Evolutionary conservation across 2,797 vertebrate species (phyloP), one percentile per base, ranked within the genome.

Genomic region (Petrocephalus sullivani): DNA sequence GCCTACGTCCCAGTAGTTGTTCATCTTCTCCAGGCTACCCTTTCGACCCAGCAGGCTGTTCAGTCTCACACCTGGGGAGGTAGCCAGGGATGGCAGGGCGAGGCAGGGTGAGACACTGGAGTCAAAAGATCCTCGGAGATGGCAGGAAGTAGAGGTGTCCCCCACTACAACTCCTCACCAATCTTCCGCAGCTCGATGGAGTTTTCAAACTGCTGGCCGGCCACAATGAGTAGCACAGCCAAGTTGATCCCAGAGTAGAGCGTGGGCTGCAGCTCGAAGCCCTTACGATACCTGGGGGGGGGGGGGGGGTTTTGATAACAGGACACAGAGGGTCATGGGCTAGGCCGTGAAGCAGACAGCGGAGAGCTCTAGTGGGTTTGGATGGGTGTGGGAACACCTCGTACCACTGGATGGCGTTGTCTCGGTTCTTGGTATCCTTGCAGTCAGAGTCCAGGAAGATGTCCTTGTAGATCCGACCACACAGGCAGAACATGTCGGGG

Each of bases 391-490:
- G 54, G 33, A 58, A 41, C 23, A 23, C 8, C 28, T 83, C 91
- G 93, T 92, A 98, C 98, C 98, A 99, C 92, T 97, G 96, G 89
- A 98, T 98, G 23, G 98, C 98, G 0, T 93, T 95, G 91, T 98
- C 97, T 88, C 97, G 94, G 94, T 97, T 99, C 56, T 90, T 94
- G 4, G 92, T 95, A 92, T 99, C 98, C 92, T 97, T 97, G 92
- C 95, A 99, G 92, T 98, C 96, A 0, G 97, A 98, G 93, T 99
- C 98, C 3, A 98, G 95, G 91, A 99, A 99, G 89, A 98, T 97
- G 91, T 99, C 98, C 90, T 98, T 99, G 92, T 99, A 99, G 91
- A 99, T 99, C n/a, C 97, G 96, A 54, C 98, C 98, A 88, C 97
- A 99, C 12, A 99, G 95, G 89, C 98, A 99, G 94, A 98, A 98